Evolutionary conservation across 1,140 invertebrate genomes (phyloP).

Genomic region (Zaprionus inermis): DNA sequence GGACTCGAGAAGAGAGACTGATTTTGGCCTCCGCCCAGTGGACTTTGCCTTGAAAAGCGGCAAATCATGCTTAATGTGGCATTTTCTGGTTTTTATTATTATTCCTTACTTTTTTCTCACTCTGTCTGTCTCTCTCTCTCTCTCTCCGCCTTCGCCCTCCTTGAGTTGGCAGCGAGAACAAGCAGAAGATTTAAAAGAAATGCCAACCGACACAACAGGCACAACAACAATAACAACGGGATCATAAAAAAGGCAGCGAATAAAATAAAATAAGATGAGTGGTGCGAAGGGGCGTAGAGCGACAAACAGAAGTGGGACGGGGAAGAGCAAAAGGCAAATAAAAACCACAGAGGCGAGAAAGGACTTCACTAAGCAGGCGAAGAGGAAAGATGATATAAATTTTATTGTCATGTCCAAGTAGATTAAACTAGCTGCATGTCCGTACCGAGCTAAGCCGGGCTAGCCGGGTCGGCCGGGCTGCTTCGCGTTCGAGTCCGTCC

Average conservation of each 20-base stretch:
- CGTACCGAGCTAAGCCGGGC: conserved; percentile 29
- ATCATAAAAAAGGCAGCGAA: conserved; percentile 70
- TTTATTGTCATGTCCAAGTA: conserved; percentile 83
- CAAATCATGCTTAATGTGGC: conserved; percentile 82
- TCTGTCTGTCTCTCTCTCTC: conserved; percentile 48
- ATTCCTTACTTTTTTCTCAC: conserved; percentile 61
- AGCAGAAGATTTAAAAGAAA: conserved; percentile 68
- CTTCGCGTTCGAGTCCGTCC: conserved; percentile 19
- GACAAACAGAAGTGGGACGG: neutral
- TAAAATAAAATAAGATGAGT: conserved; percentile 69
- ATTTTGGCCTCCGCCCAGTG: conserved; percentile 45
- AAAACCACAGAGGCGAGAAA: conserved; percentile 75
- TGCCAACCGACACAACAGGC: conserved; percentile 54
- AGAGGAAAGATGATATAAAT: conserved; percentile 79
- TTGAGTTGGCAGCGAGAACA: conserved; percentile 59
- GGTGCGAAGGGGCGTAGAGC: conserved; percentile 21
- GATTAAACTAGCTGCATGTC: conserved; percentile 80
- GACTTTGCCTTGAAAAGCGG: conserved; percentile 71
- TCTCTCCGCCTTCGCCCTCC: conserved; percentile 29
- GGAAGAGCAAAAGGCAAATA: conserved; percentile 65
- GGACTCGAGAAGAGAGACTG: conserved; percentile 29
- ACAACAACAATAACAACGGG: conserved; percentile 49
- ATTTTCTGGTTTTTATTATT: conserved; percentile 63
- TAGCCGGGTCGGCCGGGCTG: neutral
- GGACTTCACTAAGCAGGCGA: conserved; percentile 74